Conservation (phyloP, 2,888 invertebrate genomes). For the Acrobasis repandana region DNA sequence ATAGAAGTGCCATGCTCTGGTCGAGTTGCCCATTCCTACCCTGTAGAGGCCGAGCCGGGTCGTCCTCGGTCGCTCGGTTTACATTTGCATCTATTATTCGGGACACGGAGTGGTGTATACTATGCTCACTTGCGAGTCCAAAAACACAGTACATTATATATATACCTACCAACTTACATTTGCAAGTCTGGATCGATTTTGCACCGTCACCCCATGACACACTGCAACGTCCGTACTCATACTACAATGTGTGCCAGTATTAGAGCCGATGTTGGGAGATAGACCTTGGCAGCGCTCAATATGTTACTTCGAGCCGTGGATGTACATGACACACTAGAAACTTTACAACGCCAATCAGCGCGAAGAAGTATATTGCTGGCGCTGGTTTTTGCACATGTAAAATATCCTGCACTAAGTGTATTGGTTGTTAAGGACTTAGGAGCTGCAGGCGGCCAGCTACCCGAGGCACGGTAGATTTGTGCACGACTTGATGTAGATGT, state of each 20-base stretch:
- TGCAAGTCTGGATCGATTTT: conserved; percentile 84
- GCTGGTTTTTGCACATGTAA: conserved; percentile 72
- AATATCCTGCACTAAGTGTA: conserved; percentile 65
- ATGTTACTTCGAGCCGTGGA: conserved; percentile 68
- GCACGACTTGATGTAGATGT: conserved; percentile 57
- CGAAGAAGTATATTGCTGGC: conserved; percentile 67
- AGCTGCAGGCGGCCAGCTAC: conserved; percentile 79
- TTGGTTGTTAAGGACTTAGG: conserved; percentile 61
- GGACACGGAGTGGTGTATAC: conserved; percentile 64
- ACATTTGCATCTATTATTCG: conserved; percentile 48
- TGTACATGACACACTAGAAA: conserved; percentile 35
- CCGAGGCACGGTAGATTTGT: conserved; percentile 64
- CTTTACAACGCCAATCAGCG: conserved; percentile 39
- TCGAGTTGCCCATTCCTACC: conserved; percentile 69
- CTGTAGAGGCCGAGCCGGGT: conserved; percentile 48
- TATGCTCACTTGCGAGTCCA: conserved; percentile 66
- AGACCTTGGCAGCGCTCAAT: conserved; percentile 61
- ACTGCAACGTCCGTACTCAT: conserved; percentile 46
- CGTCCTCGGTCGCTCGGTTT: conserved; percentile 46
- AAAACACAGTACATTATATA: conserved; percentile 57
- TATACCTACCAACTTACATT: conserved; percentile 55
- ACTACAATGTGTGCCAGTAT: conserved; percentile 44
- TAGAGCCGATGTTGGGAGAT: conserved; percentile 39
- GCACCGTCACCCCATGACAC: conserved; percentile 84
- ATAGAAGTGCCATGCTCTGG: conserved; percentile 82